Conservation (phyloP, 2,113 vertebrate genomes). For the Oriolus oriolus region DNA sequence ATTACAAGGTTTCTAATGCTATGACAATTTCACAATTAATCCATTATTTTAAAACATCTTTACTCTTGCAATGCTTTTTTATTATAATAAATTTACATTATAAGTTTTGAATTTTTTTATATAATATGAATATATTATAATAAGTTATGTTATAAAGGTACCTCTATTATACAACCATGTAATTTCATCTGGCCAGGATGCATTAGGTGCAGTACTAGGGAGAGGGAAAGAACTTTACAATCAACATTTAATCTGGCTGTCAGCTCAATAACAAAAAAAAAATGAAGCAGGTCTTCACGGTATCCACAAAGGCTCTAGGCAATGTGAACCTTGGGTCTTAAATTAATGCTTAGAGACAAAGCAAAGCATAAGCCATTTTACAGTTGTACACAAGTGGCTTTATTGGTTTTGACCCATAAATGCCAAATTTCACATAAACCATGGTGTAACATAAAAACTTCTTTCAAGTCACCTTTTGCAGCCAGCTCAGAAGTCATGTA, state of each 20-base stretch:
- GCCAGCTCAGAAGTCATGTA: neutral
- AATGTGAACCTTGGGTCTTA: neutral
- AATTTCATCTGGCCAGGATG: neutral
- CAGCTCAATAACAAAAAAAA: neutral
- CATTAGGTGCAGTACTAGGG: neutral
- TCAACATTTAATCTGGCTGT: neutral
- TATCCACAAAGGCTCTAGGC: neutral
- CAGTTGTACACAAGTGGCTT: neutral
- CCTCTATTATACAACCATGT: neutral
- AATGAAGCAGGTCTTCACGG: neutral
- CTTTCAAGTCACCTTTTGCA: neutral
- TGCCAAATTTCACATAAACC: neutral
- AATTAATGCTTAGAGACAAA: neutral
- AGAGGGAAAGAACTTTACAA: neutral
- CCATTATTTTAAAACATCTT: neutral
- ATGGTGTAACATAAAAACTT: neutral
- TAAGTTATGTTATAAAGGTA: neutral
- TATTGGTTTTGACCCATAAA: slow-evolving; percentile 1
- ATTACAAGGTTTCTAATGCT: neutral
- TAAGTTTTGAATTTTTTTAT: neutral
- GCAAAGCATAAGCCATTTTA: neutral
- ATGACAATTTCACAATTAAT: neutral
- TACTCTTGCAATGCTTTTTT: neutral
- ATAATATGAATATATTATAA: neutral
- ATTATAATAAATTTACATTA: neutral